phyloP scores from a whole-genome alignment of 2,113 vertebrate species.

The Tetraodon nigroviridis region DNA sequence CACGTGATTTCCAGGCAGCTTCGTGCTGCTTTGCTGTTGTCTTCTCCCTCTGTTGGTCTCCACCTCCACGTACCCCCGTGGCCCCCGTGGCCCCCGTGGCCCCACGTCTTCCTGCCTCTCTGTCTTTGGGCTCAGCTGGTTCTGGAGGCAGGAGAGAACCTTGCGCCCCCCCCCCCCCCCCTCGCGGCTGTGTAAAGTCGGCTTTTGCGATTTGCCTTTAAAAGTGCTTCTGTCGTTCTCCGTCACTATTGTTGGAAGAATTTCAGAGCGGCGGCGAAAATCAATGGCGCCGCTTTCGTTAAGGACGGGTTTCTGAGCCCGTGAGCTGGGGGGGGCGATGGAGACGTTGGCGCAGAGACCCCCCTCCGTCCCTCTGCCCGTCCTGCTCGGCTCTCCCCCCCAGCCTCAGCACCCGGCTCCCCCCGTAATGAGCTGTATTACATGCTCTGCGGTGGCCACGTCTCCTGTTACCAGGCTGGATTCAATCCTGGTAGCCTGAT shows the following conservation, averaged over 20 bases:
- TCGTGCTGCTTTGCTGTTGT: conserved; percentile 19
- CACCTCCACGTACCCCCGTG: neutral
- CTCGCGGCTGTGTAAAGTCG: no score
- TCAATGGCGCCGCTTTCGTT: conserved; percentile 48
- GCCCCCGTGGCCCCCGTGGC: no score
- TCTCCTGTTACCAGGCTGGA: conserved; percentile 56
- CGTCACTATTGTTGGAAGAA: conserved; percentile 9
- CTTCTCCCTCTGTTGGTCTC: conserved; percentile 1
- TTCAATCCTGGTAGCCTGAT: conserved; percentile 60
- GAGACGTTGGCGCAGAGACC: conserved; percentile 48
- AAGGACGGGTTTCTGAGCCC: conserved; percentile 46
- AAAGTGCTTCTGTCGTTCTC: conserved; percentile 23
- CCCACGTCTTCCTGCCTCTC: conserved; percentile 22
- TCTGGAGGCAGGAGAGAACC: conserved; percentile 40
- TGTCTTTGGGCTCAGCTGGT: conserved; percentile 49
- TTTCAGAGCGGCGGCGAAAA: conserved; percentile 34
- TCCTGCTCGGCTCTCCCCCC: conserved; percentile 53
- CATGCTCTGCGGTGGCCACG: conserved; percentile 68
- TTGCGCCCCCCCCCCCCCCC: no score
- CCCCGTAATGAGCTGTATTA: conserved; percentile 70
- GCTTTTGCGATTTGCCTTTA: neutral
- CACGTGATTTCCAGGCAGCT: conserved; percentile 52
- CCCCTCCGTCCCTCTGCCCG: conserved; percentile 23
- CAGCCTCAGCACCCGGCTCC: conserved; percentile 51
- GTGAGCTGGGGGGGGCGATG: conserved; percentile 46